Base-by-base conservation (phyloP, 92 coral and sea anemone species). In the Blastomussa wellsi region DNA sequence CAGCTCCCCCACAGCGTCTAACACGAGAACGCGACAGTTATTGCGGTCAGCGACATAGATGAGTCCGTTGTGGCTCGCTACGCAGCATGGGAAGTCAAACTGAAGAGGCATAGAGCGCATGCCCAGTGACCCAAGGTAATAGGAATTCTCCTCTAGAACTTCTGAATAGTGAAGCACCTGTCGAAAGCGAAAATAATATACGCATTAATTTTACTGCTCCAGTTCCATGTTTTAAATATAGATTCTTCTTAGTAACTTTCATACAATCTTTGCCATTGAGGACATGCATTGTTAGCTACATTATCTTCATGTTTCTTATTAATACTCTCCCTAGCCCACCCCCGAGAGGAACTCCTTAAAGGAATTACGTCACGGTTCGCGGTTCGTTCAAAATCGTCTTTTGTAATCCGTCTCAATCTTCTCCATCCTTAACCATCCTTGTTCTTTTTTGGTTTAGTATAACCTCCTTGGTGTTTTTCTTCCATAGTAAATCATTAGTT, bases 41-140 rank as follows among this genome's bases (percentile, higher is more conserved):
- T 74, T 90, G 44, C 90, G 88, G 90, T 96, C 98, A 59, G 96
- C 96, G 68, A 87, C 89, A 72, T 74, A 91, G 53, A 94, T 83
- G 38, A 84, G 78, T 9, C 90, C 92, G 12, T 92, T 90, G 76
- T 78, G 83, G 66, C 84, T 86, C 41, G 95, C 91, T 32, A 96
- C 77, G 79, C 94, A 85, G 73, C 93, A 88, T 10, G 98, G 98
- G 72, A 87, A 87, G 79, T 88, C 89, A 66, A 96, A 92, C 84
- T 96, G 96, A 29, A 92, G 93, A 32, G 95, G 91, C 59, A 76
- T 85, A n/a, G 80, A 80, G 75, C 79, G 90, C 80, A 44, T 82
- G 78, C 98, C 98, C 84, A 89, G 82, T n/a, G 88, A 80, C 37
- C 98, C 98, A 57, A 96, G 81, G 16, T 82, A 90, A 76, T 92